Conservation (phyloP, 2,113 vertebrate species). For the Synchiropus splendidus region DNA sequence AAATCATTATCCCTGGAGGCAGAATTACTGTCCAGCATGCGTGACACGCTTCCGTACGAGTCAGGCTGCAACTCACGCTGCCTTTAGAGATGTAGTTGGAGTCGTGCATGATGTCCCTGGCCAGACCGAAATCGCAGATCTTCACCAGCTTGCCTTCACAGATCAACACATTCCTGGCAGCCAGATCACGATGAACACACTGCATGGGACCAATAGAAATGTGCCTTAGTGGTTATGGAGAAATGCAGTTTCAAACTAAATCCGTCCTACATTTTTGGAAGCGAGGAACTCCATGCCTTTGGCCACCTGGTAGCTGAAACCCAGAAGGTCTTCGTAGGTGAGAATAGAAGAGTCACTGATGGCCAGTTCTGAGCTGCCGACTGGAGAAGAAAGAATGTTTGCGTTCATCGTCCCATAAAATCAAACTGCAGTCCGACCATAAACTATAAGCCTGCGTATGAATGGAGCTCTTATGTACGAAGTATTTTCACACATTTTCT, state of each 20-base stretch:
- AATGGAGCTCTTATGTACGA: too few relatives aligned
- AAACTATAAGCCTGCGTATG: too few relatives aligned
- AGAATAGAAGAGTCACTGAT: constrained; percentile 84
- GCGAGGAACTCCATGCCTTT: constrained; percentile 98
- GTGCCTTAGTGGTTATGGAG: too few relatives aligned
- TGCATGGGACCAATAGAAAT: constrained; percentile 35
- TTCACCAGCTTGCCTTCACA: constrained; percentile 97
- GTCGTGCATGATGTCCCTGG: constrained; percentile 95
- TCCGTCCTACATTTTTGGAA: constrained; percentile 81
- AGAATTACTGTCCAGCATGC: too few relatives aligned
- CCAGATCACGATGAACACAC: constrained; percentile 97
- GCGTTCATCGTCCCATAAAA: too few relatives aligned
- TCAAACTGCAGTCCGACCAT: too few relatives aligned
- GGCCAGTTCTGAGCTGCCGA: constrained; percentile 70
- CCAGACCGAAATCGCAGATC: constrained; percentile 97
- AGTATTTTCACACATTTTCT: too few relatives aligned
- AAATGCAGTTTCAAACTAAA: neutral
- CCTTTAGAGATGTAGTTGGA: constrained; percentile 99
- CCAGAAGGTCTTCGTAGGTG: constrained; percentile 85
- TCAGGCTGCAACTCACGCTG: constrained; percentile 72
- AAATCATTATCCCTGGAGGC: neutral
- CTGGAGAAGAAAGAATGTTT: constrained; percentile 46
- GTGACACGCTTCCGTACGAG: too few relatives aligned
- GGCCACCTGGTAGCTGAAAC: constrained; percentile 96
- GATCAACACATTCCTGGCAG: constrained; percentile 93